phyloP scores from a whole-genome alignment of 1,140 invertebrate genomes.

The Ladona fulva region DNA sequence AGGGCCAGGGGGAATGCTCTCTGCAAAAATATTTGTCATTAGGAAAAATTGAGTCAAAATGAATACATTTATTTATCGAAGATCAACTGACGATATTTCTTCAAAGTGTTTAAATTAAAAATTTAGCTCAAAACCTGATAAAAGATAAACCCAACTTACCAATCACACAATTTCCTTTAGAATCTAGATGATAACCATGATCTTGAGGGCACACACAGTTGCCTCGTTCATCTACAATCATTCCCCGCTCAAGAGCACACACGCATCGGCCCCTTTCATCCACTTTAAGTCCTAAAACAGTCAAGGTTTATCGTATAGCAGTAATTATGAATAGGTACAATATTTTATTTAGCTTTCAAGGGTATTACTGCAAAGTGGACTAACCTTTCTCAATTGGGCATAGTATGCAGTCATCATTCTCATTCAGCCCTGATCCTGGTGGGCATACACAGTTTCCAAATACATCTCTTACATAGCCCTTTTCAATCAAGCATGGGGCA shows the following conservation, averaged over 20 bases:
- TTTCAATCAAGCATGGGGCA: slow-evolving; percentile 54
- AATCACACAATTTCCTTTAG: slow-evolving; percentile 53
- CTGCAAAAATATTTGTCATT: not conserved
- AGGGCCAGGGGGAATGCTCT: slow-evolving; percentile 32
- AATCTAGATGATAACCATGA: slow-evolving; percentile 57
- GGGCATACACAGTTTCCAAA: slow-evolving; percentile 66
- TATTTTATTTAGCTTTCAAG: not conserved
- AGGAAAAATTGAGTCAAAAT: no score
- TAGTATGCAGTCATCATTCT: slow-evolving; percentile 62
- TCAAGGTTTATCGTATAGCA: not conserved
- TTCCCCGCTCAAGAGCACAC: slow-evolving; percentile 64
- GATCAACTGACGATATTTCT: no score
- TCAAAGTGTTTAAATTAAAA: no score
- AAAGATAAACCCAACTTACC: slow-evolving; percentile 26
- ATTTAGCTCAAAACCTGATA: not conserved
- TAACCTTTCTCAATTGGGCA: slow-evolving; percentile 57
- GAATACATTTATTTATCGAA: no score
- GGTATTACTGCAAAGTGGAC: not conserved
- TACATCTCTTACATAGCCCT: slow-evolving; percentile 58
- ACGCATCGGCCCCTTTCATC: slow-evolving; percentile 69
- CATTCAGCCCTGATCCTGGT: slow-evolving; percentile 61
- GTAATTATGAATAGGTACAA: not conserved
- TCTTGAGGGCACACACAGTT: slow-evolving; percentile 65
- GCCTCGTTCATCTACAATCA: slow-evolving; percentile 63
- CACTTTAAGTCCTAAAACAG: slow-evolving; percentile 44